Conservation (phyloP, 2,888 invertebrate species). For the Altica lythri region DNA sequence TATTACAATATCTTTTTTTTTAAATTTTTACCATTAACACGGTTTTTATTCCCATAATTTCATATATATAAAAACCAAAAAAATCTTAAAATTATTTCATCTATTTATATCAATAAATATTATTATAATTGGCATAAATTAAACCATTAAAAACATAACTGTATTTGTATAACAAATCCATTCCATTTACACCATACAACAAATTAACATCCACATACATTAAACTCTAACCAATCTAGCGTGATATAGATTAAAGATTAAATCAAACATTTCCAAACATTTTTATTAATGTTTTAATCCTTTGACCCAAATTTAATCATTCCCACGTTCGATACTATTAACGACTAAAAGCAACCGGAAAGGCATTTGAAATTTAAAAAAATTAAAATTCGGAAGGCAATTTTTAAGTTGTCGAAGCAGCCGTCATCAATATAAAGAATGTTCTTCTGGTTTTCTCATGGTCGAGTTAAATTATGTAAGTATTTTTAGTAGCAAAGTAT, state of each 20-base stretch:
- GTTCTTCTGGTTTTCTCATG: slow-evolving; percentile 5
- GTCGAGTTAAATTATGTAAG: neutral
- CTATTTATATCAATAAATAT: too few relatives aligned
- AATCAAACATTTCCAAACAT: slow-evolving; percentile 25
- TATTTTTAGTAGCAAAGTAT: neutral
- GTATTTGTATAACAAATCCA: too few relatives aligned
- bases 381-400: slow-evolving; percentile 13
- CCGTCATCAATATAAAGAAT: slow-evolving; percentile 4
- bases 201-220: neutral
- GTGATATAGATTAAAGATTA: slow-evolving; percentile 22
- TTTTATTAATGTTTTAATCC: slow-evolving; percentile 26
- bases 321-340: slow-evolving; percentile 26
- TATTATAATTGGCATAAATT: too few relatives aligned
- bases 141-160: too few relatives aligned
- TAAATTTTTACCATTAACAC: too few relatives aligned
- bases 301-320: slow-evolving; percentile 21
- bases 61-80: too few relatives aligned
- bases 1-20: too few relatives aligned
- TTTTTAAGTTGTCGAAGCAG: slow-evolving; percentile 8
- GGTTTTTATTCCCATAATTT: too few relatives aligned
- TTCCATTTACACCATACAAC: too few relatives aligned
- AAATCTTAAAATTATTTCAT: too few relatives aligned
- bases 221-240: too few relatives aligned
- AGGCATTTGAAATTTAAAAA: slow-evolving; percentile 11
- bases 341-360: slow-evolving; percentile 8